Percentiles rank a stretch among this genome's conserved stretches.
phyloP scores from a whole-genome alignment of 1,140 invertebrate genomes.

The Cyphomyrmex costatus region DNA sequence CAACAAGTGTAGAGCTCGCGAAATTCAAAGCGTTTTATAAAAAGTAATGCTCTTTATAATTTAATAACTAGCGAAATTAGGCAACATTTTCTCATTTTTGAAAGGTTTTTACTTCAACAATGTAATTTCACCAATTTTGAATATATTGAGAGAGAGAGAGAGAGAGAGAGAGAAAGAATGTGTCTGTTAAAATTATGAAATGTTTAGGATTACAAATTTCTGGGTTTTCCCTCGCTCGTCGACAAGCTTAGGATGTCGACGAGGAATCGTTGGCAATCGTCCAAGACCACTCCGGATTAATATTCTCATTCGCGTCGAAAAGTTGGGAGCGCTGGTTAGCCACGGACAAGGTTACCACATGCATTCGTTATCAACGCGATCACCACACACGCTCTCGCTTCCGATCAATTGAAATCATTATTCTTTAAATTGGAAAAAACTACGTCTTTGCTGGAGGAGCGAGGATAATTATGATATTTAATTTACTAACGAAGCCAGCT shows the following conservation, averaged over 20 bases:
- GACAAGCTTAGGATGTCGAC: slow-evolving; percentile 64
- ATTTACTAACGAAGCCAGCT: slow-evolving; percentile 47
- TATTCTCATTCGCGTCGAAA: slow-evolving; percentile 73
- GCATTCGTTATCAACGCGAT: slow-evolving; percentile 42
- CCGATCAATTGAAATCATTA: background rate
- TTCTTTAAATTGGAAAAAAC: slow-evolving; percentile 1
- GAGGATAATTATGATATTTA: slow-evolving; percentile 67
- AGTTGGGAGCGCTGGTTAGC: slow-evolving; percentile 41
- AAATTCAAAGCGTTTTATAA: background rate
- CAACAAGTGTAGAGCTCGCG: too few species aligned
- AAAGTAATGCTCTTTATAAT: background rate
- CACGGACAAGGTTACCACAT: slow-evolving; percentile 39
- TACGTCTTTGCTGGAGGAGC: slow-evolving; percentile 36
- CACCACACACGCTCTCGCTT: slow-evolving; percentile 17
- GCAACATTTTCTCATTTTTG: background rate
- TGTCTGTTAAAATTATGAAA: slow-evolving; percentile 38
- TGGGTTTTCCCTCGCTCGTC: slow-evolving; percentile 61
- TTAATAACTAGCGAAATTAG: background rate
- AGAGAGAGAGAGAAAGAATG: background rate
- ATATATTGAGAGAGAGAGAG: background rate
- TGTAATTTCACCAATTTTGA: background rate
- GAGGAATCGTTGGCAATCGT: slow-evolving; percentile 74
- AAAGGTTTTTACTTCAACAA: background rate
- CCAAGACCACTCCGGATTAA: slow-evolving; percentile 80
- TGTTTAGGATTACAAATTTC: slow-evolving; percentile 64